A percentile compares a stretch with the other conserved stretches of the same genome.
Conservation (phyloP, 2,113 vertebrate genomes). For the Dromiciops gliroides region DNA sequence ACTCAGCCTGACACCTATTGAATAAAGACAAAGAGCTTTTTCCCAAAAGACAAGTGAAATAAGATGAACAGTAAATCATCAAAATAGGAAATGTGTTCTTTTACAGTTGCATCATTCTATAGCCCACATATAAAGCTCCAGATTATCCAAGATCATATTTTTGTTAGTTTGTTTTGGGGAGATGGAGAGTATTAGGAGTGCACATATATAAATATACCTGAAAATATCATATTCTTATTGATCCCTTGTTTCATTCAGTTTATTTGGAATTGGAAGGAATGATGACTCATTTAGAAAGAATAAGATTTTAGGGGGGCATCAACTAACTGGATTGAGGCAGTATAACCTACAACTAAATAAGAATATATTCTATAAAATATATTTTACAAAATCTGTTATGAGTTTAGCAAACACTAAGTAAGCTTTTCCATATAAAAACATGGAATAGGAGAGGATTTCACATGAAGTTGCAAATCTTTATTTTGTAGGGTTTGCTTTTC, state of each 20-base stretch:
- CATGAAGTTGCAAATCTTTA: too few relatives aligned
- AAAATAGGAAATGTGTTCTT: not conserved
- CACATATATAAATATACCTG: not conserved
- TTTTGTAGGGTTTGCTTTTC: too few relatives aligned
- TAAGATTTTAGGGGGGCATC: not conserved
- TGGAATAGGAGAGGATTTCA: too few relatives aligned
- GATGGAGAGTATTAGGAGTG: not conserved
- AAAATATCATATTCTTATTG: not conserved
- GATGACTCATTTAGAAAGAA: not conserved
- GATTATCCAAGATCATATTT: not conserved
- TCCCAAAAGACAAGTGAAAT: slow-evolving; percentile 17
- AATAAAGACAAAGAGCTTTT: slow-evolving; percentile 7
- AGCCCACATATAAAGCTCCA: not conserved
- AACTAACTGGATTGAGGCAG: not conserved
- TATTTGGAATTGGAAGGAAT: not conserved
- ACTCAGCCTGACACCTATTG: not conserved
- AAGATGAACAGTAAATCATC: not conserved
- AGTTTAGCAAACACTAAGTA: not conserved
- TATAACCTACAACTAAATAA: not conserved
- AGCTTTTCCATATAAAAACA: too few relatives aligned
- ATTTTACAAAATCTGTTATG: not conserved
- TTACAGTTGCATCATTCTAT: not conserved
- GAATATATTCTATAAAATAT: not conserved
- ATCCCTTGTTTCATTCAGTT: not conserved
- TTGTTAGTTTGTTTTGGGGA: not conserved